Conservation (phyloP, 2,888 invertebrate species). For the Nemoura dubitans region DNA sequence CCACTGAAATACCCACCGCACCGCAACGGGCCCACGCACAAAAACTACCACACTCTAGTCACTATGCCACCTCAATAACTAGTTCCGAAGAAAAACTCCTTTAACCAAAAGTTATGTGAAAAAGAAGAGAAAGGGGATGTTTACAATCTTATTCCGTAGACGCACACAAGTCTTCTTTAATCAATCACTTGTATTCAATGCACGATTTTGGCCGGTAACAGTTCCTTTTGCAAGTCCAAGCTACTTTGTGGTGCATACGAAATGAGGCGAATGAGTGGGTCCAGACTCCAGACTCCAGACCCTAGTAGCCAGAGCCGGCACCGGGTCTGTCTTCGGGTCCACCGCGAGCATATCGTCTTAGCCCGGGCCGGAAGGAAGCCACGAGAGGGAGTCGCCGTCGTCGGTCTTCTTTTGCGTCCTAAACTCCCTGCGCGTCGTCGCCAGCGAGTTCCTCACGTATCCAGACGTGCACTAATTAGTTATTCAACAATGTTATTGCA, state of each 20-base stretch:
- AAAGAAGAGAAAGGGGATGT: conserved; percentile 7
- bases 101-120: conserved; percentile 1
- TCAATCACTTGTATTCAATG: conserved; percentile 21
- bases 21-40: background rate
- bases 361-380: background rate
- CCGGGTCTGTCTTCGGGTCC: no score
- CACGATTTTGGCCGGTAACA: conserved; percentile 17
- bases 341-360: background rate
- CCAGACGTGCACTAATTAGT: background rate
- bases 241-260: conserved; percentile 7
- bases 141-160: background rate
- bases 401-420: background rate
- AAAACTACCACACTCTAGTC: background rate
- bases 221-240: conserved; percentile 29
- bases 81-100: background rate
- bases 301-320: no score
- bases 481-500: background rate
- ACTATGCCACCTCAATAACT: background rate
- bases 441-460: background rate
- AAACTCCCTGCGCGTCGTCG: no score
- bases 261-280: background rate
- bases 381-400: background rate
- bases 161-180: conserved; percentile 18
- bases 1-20: background rate
- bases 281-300: no score